Base-by-base conservation (phyloP, 2,888 invertebrate genomes). In the Oligia latruncula region DNA sequence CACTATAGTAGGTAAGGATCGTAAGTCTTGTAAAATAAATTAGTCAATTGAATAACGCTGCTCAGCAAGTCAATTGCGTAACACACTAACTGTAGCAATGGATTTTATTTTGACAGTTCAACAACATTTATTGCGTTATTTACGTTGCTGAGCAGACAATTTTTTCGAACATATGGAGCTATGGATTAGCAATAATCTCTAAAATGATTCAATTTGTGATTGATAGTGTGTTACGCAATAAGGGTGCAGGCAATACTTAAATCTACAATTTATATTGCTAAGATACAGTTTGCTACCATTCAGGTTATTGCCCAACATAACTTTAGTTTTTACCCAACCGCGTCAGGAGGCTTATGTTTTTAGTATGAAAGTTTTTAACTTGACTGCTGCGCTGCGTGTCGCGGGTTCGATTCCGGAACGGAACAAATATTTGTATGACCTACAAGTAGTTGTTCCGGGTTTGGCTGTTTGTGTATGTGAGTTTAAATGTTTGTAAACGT, bases 311-410 rank as follows among this genome's bases (percentile, higher is more conserved):
- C 40, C 40, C 40, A 40, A 40, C 5, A 40, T 40, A 43, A 67
- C 8, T 46, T n/a, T n/a, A 46, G 17, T 46, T 15, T 29, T 29
- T 29, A 29, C 29, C 29, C 29, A 1, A 29, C 29, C 29, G 29
- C 29, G 29, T 29, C 29, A 29, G 29, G 29, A 29, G 29, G 29
- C 29, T 29, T 29, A 29, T 29, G 29, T 29, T 29, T 29, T 15
- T 4, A 15, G 43, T 43, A 8, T 67, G 20, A n/a, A 15, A 23
- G n/a, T 68, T 29, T 13, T 49, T 13, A 74, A 70, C 90, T 29
- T 29, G 29, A 29, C 29, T 29, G 29, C 29, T 29, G 29, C 29
- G 29, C 29, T 29, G 29, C 29, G 29, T 29, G 29, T 29, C 29
- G 29, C 29, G 29, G 29, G 29, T 29, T 29, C 29, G 29, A 29